Evolutionary conservation across 2,113 vertebrate species (phyloP), one percentile per base, ranked within the genome.

Genomic region (Hemiscyllium ocellatum): DNA sequence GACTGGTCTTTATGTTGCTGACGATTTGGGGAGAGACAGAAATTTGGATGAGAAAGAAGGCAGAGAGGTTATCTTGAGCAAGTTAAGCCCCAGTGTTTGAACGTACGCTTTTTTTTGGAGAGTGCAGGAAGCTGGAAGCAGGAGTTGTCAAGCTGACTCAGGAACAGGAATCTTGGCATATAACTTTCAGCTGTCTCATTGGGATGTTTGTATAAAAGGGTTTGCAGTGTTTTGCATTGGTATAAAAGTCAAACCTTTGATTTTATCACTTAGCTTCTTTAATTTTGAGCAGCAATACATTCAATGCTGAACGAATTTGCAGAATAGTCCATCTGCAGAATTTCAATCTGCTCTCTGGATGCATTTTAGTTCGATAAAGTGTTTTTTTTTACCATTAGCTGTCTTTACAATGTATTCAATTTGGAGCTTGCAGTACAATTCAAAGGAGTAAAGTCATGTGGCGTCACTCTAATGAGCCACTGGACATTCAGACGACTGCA

Each of bases 401-500:
- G 94, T 95, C 24, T 95, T 95, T 95, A 52, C 69, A 95, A 95
- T 52, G 69, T 50, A 95, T 95, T 95, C 94, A 95, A 95, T 95
- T 52, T 95, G 72, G 94, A 72, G 72, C 50, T 68, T 95, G 47
- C 24, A 26, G 94, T 95, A 33, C 72, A 72, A 72, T 95, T 68
- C 68, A 50, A 91, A 68, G 61, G n/a, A 93, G 13, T 66, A 93
- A 66, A 72, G 94, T 50, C 68, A 50, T 72, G 94, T 52, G 29
- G 68, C 42, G 72, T 47, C 69, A 72, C 94, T 95, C 94, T 47
- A 95, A 95, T 95, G 94, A 72, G 69, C 69, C 24, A 95, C 13
- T 95, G 94, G 94, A 95, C 94, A 95, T 52, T 50, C 68, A 95
- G 69, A 72, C 42, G 12, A 69, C 42, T 52, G 68, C 94, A 72